phyloP scores from a whole-genome alignment of 2,888 invertebrate species.

The Drosophila cracens region DNA sequence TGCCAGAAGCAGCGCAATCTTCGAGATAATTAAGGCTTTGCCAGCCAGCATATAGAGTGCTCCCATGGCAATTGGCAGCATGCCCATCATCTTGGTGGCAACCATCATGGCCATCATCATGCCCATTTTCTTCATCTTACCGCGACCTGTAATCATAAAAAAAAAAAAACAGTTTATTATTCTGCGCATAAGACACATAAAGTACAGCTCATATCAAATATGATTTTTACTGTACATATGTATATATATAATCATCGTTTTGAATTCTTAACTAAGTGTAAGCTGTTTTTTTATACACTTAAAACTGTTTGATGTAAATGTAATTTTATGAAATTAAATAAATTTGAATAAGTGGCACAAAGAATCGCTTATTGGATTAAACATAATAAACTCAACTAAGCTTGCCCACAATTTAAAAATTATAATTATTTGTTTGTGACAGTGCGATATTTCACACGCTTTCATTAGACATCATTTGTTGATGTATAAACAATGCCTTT shows the following conservation, averaged over 20 bases:
- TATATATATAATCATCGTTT: too few relatives aligned
- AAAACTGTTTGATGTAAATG: background rate
- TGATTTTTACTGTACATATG: background rate
- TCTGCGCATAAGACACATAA: background rate
- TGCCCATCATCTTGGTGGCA: constrained; percentile 92
- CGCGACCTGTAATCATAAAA: constrained; percentile 87
- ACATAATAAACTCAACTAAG: background rate
- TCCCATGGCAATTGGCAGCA: constrained; percentile 92
- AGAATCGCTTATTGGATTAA: background rate
- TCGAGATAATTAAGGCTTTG: constrained; percentile 92
- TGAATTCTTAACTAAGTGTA: background rate
- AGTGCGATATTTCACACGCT: constrained; percentile 42
- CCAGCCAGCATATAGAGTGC: constrained; percentile 93
- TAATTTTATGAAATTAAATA: background rate
- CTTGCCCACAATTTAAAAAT: background rate
- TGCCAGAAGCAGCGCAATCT: constrained; percentile 92
- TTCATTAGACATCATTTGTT: constrained; percentile 32
- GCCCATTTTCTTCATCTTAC: constrained; percentile 95
- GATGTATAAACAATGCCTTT: constrained; percentile 35
- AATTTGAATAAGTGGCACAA: background rate
- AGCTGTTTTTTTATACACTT: background rate
- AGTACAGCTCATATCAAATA: background rate
- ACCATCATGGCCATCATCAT: constrained; percentile 94
- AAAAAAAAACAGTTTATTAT: constrained; percentile 12
- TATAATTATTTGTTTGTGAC: background rate